These are phyloP conservation scores for Drosophila gunungcola DNA, from an alignment of 1,140 invertebrate genomes.

Conservation along the genomic window DNA sequence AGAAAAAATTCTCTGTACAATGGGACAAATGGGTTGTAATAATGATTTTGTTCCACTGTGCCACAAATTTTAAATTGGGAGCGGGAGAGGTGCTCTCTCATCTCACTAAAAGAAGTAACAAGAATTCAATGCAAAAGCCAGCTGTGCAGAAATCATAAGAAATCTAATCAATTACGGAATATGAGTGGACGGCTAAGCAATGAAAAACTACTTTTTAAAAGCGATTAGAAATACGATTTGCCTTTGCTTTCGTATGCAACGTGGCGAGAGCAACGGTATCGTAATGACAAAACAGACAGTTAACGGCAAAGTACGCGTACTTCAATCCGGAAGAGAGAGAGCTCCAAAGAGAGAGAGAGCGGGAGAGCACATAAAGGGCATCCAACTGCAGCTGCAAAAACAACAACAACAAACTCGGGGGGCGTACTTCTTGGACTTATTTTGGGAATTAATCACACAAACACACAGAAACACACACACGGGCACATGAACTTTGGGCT, in stretches of 20 bases:
- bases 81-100: constrained; percentile 8
- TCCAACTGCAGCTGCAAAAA: constrained; percentile 45
- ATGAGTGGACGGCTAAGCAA: constrained; percentile 22
- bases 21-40: too few relatives aligned
- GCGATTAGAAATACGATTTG: constrained; percentile 73
- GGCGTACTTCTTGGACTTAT: constrained; percentile 56
- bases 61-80: constrained; percentile 20
- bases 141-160: constrained; percentile 36
- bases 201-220: constrained; percentile 9
- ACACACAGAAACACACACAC: constrained; percentile 22
- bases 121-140: constrained; percentile 53
- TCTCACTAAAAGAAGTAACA: constrained; percentile 56
- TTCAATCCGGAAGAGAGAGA: constrained; percentile 32
- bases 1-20: too few relatives aligned
- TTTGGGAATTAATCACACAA: constrained; percentile 45
- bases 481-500: constrained; percentile 30
- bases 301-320: constrained; percentile 65
- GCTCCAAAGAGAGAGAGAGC: constrained; percentile 17
- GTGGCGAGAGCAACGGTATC: constrained; percentile 68
- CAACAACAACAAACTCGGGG: constrained; percentile 37
- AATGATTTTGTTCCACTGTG: constrained; percentile 44
- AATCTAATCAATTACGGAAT: constrained; percentile 62
- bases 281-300: constrained; percentile 73
- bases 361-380: constrained; percentile 57
- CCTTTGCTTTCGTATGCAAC: constrained; percentile 52